Evolutionary conservation across 1,140 invertebrate genomes (phyloP).

Genomic region (Rhyacophila brunnea): DNA sequence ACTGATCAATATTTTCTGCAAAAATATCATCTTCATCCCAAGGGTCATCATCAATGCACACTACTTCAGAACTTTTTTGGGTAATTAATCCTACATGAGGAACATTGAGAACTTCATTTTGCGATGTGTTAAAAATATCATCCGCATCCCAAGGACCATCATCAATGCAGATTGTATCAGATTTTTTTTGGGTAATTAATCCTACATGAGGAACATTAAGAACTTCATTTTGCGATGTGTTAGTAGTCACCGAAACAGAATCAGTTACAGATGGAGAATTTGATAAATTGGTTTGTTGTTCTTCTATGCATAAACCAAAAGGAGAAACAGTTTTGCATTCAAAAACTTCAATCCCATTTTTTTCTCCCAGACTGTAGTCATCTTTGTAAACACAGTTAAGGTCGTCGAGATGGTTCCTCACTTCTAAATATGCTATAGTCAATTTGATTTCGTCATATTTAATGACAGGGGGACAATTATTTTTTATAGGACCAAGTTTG

Average conservation of each 20-base stretch:
- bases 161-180: neutral
- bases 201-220: neutral
- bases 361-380: constrained; percentile 8
- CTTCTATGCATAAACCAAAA: neutral
- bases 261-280: neutral
- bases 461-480: constrained; percentile 16
- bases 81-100: neutral
- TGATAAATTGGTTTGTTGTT: neutral
- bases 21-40: constrained; percentile 21
- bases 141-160: constrained; percentile 12
- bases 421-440: constrained; percentile 20
- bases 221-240: neutral
- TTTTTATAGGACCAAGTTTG: constrained; percentile 26
- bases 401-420: constrained; percentile 19
- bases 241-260: neutral
- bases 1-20: constrained; percentile 13
- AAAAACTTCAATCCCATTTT: neutral
- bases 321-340: neutral
- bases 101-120: neutral
- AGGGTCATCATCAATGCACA: constrained; percentile 2
- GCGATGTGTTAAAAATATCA: constrained; percentile 9
- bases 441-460: constrained; percentile 26
- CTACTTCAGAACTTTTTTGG: neutral
- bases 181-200: neutral
- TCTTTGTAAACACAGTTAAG: constrained; percentile 17